Conservation (phyloP, 2,113 vertebrate species). For the Triplophysa dalaica region DNA sequence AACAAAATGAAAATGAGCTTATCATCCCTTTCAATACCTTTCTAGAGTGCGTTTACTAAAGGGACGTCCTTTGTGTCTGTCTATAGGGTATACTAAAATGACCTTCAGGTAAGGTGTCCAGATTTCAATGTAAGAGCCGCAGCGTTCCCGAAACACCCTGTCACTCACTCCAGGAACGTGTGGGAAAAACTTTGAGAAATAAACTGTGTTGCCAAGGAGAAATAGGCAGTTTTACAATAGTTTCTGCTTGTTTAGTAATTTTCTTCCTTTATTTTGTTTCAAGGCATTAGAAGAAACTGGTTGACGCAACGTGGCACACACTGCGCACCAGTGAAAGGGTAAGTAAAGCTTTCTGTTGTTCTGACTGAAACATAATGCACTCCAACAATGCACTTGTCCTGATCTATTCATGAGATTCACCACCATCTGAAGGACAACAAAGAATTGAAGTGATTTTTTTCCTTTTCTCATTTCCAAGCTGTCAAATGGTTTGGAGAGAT, state of each 20-base stretch:
- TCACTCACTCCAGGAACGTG: background rate
- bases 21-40: constrained; percentile 9
- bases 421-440: constrained; percentile 39
- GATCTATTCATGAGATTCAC: constrained; percentile 26
- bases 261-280: constrained; percentile 4
- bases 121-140: background rate
- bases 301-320: constrained; percentile 23
- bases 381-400: constrained; percentile 10
- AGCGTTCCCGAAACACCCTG: constrained; percentile 21
- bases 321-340: constrained; percentile 34
- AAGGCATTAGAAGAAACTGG: constrained; percentile 44
- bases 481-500: constrained; percentile 45
- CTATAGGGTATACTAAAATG: constrained; percentile 38
- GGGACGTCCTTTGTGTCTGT: constrained; percentile 41
- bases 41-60: background rate
- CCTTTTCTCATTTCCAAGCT: constrained; percentile 22
- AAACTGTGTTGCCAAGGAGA: constrained; percentile 63
- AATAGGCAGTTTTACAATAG: constrained; percentile 44
- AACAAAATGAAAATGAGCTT: constrained; percentile 1
- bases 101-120: constrained; percentile 65
- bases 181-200: constrained; percentile 55
- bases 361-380: background rate
- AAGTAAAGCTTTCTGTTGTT: constrained; percentile 34
- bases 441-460: constrained; percentile 32
- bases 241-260: constrained; percentile 5